Evolutionary conservation across 2,797 vertebrate species (phyloP).

Genomic region (Ptychadena robeensis): DNA sequence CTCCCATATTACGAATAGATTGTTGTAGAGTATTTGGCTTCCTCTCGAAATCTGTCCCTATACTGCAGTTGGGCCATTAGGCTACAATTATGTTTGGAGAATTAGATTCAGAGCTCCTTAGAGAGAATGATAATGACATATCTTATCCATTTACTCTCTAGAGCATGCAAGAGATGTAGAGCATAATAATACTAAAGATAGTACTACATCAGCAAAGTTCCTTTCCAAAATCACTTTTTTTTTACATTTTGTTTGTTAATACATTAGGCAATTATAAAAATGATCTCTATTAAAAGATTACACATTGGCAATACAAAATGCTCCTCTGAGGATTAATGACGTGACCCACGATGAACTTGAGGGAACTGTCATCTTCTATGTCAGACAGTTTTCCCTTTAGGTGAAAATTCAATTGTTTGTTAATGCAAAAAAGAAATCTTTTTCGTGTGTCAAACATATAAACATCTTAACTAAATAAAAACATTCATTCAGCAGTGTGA

Average conservation of each 20-base stretch:
- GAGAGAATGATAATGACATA: no score
- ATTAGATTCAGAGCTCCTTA: no score
- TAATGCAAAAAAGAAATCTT: slow-evolving; percentile 14
- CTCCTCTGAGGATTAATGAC: slow-evolving; percentile 5
- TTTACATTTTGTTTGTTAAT: background rate
- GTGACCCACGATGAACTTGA: slow-evolving; percentile 13
- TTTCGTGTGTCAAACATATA: slow-evolving; percentile 59
- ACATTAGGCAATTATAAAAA: background rate
- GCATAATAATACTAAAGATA: no score
- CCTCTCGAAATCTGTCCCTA: no score
- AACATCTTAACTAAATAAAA: slow-evolving; percentile 61
- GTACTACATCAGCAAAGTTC: background rate
- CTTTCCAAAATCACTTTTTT: background rate
- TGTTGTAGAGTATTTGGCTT: no score
- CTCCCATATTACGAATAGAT: no score
- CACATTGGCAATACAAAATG: slow-evolving; percentile 21
- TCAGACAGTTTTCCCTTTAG: background rate
- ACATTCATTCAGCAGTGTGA: slow-evolving; percentile 67
- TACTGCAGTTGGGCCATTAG: no score
- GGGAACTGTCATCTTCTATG: background rate
- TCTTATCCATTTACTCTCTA: no score
- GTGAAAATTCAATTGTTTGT: background rate
- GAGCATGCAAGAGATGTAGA: no score
- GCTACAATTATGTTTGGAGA: no score
- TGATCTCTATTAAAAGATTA: background rate